Base-by-base conservation (phyloP, 2,888 invertebrate species). In the Selenia dentaria region DNA sequence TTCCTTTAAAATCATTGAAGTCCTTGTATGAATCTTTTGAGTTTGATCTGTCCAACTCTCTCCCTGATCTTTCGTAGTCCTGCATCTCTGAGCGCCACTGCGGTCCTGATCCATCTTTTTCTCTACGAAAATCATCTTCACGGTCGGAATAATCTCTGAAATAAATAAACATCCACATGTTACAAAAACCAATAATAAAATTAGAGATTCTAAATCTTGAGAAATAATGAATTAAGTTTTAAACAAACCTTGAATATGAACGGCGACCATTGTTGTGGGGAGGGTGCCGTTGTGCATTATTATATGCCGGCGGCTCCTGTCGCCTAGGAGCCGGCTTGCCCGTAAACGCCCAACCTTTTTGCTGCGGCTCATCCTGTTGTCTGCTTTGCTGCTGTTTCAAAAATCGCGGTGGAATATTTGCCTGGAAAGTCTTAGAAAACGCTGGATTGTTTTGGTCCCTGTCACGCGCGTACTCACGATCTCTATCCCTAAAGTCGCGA, bases 371-470 rank as follows among this genome's bases (percentile, higher is more conserved):
- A 8, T 83, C 92, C 60, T 89, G 83, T 44, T 84, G 83, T 34
- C 90, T 71, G 55, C 85, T 93, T 55, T 93, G 92, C 64, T 96
- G 95, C 66, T 96, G 95, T 65, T 95, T 95, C 65, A 95, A 93
- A 80, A 97, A 96, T 46, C 97, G 92, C 9, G 97, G 97, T 39
- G 97, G 97, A 68, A 97, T 92, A 83, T 96, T 95, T 36, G 93
- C 94, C 79, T 96, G 96, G 82, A 96, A 96, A 57, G 94, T 93
- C 64, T 94, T 93, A 4, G 95, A 94, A 74, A 94, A 96, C 16
- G 91, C 92, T 1, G 93, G 91, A 59, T 93, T 93, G 37, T 89
- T 80, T 59, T 92, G 92, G 39, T 92, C 87, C 18, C 87, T 82
- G 27, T 92, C 92, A 20, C 91, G 80, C 18, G 74, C 80, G 33